phyloP scores from a whole-genome alignment of 2,113 vertebrate genomes.

The Urocolius indicus region DNA sequence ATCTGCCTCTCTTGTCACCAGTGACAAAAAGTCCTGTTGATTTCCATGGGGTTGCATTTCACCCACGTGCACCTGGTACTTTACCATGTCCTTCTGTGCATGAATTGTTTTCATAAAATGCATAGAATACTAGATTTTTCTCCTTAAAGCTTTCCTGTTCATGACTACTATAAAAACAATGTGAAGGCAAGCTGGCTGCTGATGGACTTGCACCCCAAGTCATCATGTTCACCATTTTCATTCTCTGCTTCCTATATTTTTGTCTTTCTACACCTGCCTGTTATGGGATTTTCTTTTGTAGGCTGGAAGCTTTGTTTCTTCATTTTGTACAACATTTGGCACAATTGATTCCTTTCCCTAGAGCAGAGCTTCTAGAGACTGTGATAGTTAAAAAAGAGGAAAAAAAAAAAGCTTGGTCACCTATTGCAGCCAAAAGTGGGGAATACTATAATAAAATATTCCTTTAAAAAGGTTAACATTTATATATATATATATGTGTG shows the following conservation, averaged over 20 bases:
- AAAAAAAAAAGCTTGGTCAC: not conserved
- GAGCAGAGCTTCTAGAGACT: not conserved
- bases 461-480: not conserved
- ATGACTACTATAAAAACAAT: rapidly evolving
- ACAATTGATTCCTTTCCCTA: not conserved
- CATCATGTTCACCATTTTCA: not conserved
- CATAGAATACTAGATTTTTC: not conserved
- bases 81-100: not conserved
- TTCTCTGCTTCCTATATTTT: not conserved
- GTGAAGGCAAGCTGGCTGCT: not conserved
- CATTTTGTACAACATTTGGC: not conserved
- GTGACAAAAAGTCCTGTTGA: not conserved
- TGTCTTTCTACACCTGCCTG: not conserved
- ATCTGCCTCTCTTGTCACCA: not conserved
- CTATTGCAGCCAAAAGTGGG: not conserved
- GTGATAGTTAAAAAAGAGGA: not conserved
- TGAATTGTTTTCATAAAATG: not conserved
- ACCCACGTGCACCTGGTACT: rapidly evolving
- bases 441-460: not conserved
- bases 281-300: not conserved
- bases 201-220: rapidly evolving
- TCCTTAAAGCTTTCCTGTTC: not conserved
- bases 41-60: rapidly evolving
- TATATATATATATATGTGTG: not conserved
- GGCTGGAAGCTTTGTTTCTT: not conserved